phyloP scores from a whole-genome alignment of 2,888 invertebrate species.

The Oscheius myriophilus region DNA sequence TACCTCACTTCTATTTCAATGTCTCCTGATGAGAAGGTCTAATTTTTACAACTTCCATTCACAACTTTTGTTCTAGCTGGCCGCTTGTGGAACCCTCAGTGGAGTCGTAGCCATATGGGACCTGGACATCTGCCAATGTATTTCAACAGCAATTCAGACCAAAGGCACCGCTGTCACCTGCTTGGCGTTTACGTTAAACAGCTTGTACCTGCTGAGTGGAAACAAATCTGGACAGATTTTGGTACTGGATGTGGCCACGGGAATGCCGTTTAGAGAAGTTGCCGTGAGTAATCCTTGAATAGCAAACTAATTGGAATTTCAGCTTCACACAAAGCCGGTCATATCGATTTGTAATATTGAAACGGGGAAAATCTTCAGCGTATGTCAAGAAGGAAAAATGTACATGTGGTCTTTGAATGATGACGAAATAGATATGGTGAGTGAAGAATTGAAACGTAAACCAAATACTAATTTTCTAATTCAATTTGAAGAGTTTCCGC shows the following conservation, averaged over 20 bases:
- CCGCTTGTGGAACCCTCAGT: conserved; percentile 67
- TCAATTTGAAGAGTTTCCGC: too few relatives aligned
- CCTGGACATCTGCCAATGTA: conserved; percentile 68
- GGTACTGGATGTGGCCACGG: conserved; percentile 48
- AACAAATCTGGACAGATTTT: conserved; percentile 56
- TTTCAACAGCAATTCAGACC: conserved; percentile 61
- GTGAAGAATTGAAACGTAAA: background rate
- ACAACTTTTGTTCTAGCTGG: conserved; percentile 33
- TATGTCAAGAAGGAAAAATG: conserved; percentile 57
- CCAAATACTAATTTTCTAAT: too few relatives aligned
- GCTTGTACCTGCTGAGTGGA: conserved; percentile 59
- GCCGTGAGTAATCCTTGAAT: conserved; percentile 32
- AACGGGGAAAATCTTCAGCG: conserved; percentile 62
- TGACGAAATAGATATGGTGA: conserved; percentile 16
- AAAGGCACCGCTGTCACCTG: conserved; percentile 60
- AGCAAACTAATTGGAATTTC: conserved; percentile 1
- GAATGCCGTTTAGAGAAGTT: conserved; percentile 39
- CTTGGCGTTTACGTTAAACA: conserved; percentile 62
- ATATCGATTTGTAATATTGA: conserved; percentile 55
- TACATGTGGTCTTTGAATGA: conserved; percentile 54
- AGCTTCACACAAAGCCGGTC: conserved; percentile 53
- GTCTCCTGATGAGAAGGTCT: conserved; percentile 63
- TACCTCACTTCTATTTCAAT: conserved; percentile 60
- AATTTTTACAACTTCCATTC: background rate
- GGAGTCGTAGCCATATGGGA: conserved; percentile 70